These are phyloP conservation scores for Hanleya hanleyi DNA, from an alignment of 2,888 invertebrate genomes.

Conservation along the genomic window DNA sequence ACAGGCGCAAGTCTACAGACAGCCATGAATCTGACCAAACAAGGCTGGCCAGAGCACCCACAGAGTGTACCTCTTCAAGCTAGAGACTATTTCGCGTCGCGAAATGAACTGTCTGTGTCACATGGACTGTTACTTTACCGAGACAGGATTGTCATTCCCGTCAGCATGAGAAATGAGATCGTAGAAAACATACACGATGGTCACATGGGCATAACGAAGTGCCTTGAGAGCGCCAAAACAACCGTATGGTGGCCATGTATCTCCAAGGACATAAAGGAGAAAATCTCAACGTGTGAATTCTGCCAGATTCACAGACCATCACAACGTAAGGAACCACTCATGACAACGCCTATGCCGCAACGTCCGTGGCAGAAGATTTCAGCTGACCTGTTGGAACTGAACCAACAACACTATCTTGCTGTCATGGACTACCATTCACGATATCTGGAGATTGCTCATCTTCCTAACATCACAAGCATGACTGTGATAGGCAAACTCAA, in stretches of 20 bases:
- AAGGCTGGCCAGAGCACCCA: conserved; percentile 33
- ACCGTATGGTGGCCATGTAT: conserved; percentile 41
- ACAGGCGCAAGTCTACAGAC: conserved; percentile 16
- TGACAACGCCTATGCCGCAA: conserved; percentile 25
- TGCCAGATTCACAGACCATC: conserved; percentile 28
- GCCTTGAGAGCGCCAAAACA: background rate
- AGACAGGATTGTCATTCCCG: background rate
- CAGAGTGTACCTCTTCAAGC: conserved; percentile 1
- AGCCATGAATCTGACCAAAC: conserved; percentile 5
- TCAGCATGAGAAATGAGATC: background rate
- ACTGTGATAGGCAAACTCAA: conserved; percentile 31
- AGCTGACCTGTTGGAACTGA: conserved; percentile 34
- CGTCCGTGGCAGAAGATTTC: conserved; percentile 35
- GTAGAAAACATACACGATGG: conserved; percentile 32
- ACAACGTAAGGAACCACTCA: conserved; percentile 35
- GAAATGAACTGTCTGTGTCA: too few relatives aligned
- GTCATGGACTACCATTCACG: conserved; percentile 36
- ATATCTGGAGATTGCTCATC: conserved; percentile 28
- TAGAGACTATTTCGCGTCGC: too few relatives aligned
- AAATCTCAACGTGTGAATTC: conserved; percentile 21
- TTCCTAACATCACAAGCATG: conserved; percentile 15
- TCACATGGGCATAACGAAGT: conserved; percentile 15
- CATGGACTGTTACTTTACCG: conserved; percentile 6
- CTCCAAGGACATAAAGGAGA: conserved; percentile 18
- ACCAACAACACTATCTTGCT: conserved; percentile 25